These are phyloP conservation scores for Globodera rostochiensis DNA, from an alignment of 1,140 invertebrate genomes.

Conservation along the genomic window DNA sequence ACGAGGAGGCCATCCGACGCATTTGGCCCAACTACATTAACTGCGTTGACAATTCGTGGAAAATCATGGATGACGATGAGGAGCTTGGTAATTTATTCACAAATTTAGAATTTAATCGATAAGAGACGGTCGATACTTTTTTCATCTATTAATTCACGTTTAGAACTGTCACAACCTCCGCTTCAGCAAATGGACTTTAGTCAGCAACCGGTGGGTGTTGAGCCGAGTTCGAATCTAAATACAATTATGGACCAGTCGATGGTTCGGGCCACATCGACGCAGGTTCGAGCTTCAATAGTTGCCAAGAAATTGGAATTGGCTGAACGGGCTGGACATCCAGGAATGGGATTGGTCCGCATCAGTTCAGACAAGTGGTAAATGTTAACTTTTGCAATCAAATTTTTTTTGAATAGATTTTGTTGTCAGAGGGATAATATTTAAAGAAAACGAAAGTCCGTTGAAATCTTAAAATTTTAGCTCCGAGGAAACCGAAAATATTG, in stretches of 20 bases:
- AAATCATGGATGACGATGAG: slow-evolving; percentile 24
- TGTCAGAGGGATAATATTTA: no score
- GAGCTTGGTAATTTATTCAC: not conserved
- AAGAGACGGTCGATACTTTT: no score
- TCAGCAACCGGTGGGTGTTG: not conserved
- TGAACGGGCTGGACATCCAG: not conserved
- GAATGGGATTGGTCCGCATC: not conserved
- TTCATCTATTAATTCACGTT: not conserved
- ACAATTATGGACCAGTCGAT: not conserved
- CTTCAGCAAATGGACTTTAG: not conserved
- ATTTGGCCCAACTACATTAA: slow-evolving; percentile 41
- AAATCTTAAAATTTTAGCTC: not conserved
- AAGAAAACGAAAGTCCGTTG: not conserved
- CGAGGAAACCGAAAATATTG: not conserved
- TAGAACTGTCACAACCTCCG: not conserved
- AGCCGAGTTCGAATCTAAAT: not conserved
- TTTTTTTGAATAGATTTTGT: no score
- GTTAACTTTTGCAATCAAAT: not conserved
- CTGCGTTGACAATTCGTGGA: slow-evolving; percentile 37
- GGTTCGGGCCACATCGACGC: not conserved
- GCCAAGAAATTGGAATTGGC: slow-evolving; percentile 14
- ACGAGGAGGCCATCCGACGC: slow-evolving; percentile 36
- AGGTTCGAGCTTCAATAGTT: slow-evolving; percentile 1
- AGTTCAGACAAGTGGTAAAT: not conserved
- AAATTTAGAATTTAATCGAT: no score